Conservation (phyloP, 2,113 vertebrate species). For the Chaenocephalus aceratus region DNA sequence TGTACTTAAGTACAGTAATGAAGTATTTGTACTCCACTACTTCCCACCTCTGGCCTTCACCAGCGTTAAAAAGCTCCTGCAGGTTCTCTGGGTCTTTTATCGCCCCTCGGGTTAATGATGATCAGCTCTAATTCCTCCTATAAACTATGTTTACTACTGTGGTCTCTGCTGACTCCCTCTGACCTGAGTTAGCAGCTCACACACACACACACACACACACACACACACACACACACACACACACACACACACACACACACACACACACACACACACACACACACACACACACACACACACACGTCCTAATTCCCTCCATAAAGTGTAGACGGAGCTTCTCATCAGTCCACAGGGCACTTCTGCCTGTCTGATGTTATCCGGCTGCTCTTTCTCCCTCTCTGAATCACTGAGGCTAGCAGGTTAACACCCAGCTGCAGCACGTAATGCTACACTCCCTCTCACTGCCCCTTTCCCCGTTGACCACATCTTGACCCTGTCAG, state of each 20-base stretch:
- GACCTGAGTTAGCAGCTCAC: conserved; percentile 37
- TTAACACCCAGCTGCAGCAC: not conserved
- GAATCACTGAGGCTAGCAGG: conserved; percentile 2
- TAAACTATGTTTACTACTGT: conserved; percentile 65
- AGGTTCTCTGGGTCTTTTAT: conserved; percentile 50
- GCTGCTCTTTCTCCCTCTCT: not conserved
- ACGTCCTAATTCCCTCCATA: conserved; percentile 39
- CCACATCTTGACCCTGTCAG: not conserved
- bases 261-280: conserved; percentile 7
- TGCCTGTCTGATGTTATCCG: conserved; percentile 16
- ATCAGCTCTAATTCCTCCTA: conserved; percentile 59
- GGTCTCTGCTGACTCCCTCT: conserved; percentile 36
- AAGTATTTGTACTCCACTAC: too few relatives aligned
- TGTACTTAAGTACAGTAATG: too few relatives aligned
- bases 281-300: conserved; percentile 5
- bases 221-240: not conserved
- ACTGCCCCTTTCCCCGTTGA: not conserved
- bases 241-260: conserved; percentile 24
- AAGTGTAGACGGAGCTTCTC: conserved; percentile 48
- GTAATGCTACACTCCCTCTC: not conserved
- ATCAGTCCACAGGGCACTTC: conserved; percentile 26
- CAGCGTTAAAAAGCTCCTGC: not conserved
- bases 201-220: not conserved
- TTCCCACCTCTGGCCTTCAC: too few relatives aligned
- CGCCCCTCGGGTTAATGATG: conserved; percentile 51